Conservation (phyloP, 2,888 invertebrate genomes). For the Unio delphinus region DNA sequence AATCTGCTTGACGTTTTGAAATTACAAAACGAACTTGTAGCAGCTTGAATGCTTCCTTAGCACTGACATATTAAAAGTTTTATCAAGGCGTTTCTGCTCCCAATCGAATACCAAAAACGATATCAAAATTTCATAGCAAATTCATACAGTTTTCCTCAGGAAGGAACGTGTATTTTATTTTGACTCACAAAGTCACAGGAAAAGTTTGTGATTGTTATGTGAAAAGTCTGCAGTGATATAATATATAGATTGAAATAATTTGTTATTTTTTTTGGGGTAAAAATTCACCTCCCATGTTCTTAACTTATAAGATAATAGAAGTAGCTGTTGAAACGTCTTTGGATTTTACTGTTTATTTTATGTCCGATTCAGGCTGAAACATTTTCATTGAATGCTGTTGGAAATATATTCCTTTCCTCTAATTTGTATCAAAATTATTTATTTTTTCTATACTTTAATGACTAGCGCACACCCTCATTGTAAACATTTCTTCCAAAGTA, state of each 20-base stretch:
- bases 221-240: not conserved
- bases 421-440: too few relatives aligned
- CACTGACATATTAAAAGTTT: slow-evolving; percentile 6
- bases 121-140: slow-evolving; percentile 9
- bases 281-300: too few relatives aligned
- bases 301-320: too few relatives aligned
- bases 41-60: slow-evolving; percentile 12
- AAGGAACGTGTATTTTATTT: slow-evolving; percentile 7
- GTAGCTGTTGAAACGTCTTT: too few relatives aligned
- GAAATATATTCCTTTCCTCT: too few relatives aligned
- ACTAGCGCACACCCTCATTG: too few relatives aligned
- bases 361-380: too few relatives aligned
- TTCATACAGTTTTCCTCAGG: slow-evolving; percentile 6
- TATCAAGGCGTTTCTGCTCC: slow-evolving; percentile 10
- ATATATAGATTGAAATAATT: not conserved
- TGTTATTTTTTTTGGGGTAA: not conserved
- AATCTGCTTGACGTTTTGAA: slow-evolving; percentile 10
- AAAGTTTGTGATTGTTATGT: slow-evolving; percentile 2
- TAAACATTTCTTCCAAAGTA: too few relatives aligned
- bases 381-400: too few relatives aligned
- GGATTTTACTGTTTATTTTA: too few relatives aligned
- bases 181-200: not conserved
- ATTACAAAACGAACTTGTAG: slow-evolving; percentile 11
- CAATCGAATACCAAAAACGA: slow-evolving; percentile 5
- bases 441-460: too few relatives aligned